Base-by-base conservation (phyloP, 1,140 invertebrate genomes). In the Brachionus calyciflorus region DNA sequence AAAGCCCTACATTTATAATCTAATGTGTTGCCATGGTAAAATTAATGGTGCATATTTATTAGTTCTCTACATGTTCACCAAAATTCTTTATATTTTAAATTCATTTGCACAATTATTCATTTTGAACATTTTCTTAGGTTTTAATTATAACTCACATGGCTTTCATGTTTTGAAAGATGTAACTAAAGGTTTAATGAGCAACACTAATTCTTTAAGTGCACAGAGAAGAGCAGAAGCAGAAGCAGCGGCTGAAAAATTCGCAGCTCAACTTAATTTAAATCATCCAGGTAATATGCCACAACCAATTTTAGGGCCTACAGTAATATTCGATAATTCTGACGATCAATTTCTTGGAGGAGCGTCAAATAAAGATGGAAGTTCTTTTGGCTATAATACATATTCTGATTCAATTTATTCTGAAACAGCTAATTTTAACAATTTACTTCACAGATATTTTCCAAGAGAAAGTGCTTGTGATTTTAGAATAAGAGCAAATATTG, bases 101-200 rank as follows among this genome's bases (percentile, higher is more conserved):
- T 82, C 86, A 41, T 78, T 88, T 26, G 81, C 83, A 21, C 87
- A 87, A 80, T 85, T 87, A 78, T 83, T 87, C 78, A 81, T 88
- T 28, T 80, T 87, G 41, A 85, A 86, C 75, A 80, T 80, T 7
- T 88, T 87, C 80, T 82, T 88, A 63, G 87, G 86, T 44, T 81
- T 82, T 24, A 84, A 86, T 69, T 87, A 46, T 57, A 55, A 76
- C 19, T 57, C 53, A 14, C 53, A 57, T 76, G 73, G 73, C 4
- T 57, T 76, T 10, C 24, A 63, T 57, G 55, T 57, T 49, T 33
- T 73, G 26, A 49, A 30, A 51, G 69, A 73, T 30, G 30, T 73
- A 17, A 73, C 69, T 10, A 73, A 55, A 51, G 69, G 51, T 17
- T 26, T 73, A 30, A 73, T 73, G 44, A 24, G 37, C 40, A 65